Evolutionary conservation across 2,113 vertebrate species (phyloP).

Genomic region (Trachemys scripta): DNA sequence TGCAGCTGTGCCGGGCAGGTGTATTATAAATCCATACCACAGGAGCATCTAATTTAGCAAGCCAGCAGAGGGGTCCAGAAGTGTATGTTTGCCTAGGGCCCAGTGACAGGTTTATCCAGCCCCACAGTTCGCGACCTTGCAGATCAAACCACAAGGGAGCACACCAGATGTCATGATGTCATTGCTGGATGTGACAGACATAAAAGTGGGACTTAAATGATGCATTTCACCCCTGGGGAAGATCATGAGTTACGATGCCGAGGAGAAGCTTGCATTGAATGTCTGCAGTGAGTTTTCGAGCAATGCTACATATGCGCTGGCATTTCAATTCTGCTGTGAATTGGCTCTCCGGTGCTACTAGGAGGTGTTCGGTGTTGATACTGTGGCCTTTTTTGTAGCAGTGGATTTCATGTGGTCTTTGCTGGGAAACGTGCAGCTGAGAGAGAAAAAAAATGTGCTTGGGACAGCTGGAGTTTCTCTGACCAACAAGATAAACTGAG

Average conservation of each 20-base stretch:
- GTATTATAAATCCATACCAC: neutral
- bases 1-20: neutral
- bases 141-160: neutral
- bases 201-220: neutral
- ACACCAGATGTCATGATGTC: neutral
- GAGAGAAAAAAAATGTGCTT: neutral
- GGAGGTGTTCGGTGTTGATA: neutral
- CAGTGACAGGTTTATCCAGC: no score
- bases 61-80: neutral
- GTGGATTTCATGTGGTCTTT: neutral
- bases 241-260: neutral
- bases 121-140: neutral
- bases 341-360: neutral
- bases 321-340: accelerated
- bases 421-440: neutral
- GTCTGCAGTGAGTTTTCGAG: neutral
- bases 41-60: neutral
- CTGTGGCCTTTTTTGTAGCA: neutral
- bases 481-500: neutral
- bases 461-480: neutral
- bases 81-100: no score
- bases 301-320: accelerated
- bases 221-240: neutral
- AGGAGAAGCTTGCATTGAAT: neutral
- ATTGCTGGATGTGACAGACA: neutral